A percentile compares a stretch with the other conserved stretches of the same genome.
phyloP scores from a whole-genome alignment of 2,113 vertebrate genomes.

The Peromyscus californicus region DNA sequence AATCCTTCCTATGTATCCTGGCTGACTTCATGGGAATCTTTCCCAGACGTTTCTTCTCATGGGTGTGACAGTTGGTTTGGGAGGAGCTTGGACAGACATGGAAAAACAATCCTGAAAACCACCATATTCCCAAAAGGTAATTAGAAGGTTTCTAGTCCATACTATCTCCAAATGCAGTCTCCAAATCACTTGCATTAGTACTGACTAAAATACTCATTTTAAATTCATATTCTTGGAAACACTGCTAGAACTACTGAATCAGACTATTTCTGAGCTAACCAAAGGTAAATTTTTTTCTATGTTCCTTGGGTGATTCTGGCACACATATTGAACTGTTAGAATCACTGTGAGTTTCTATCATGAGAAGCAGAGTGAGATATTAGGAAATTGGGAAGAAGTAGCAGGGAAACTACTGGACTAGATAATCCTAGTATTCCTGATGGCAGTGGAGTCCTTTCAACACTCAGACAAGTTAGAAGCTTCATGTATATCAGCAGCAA shows the following conservation, averaged over 20 bases:
- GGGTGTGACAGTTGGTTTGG: constrained; percentile 22
- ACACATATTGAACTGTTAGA: not conserved
- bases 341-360: not conserved
- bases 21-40: constrained; percentile 28
- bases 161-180: not conserved
- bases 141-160: not conserved
- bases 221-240: not conserved
- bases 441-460: not conserved
- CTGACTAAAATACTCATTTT: not conserved
- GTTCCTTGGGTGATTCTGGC: not conserved
- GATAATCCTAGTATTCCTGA: not conserved
- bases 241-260: not conserved
- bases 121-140: not conserved
- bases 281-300: not conserved
- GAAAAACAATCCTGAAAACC: constrained; percentile 39
- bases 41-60: constrained; percentile 22
- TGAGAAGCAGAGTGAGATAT: not conserved
- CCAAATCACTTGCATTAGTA: not conserved
- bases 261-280: not conserved
- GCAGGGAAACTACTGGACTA: not conserved
- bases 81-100: not conserved
- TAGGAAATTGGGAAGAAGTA: not conserved
- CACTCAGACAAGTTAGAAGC: not conserved
- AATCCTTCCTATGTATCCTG: not conserved
- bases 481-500: not conserved